Evolutionary conservation across 1,140 invertebrate species (phyloP).

Genomic region (Belonocnema kinseyi): DNA sequence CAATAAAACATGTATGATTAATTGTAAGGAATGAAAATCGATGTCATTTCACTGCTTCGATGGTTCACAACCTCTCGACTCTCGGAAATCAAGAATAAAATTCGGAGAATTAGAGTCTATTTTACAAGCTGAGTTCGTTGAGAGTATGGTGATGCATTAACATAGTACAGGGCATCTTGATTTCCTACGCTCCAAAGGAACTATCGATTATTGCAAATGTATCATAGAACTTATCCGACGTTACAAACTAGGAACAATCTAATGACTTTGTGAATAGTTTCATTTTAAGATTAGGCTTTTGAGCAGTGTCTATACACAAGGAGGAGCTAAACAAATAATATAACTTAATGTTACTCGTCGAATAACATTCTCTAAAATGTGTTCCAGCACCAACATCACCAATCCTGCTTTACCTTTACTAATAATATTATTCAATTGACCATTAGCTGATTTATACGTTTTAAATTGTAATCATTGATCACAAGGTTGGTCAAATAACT

Average conservation of each 20-base stretch:
- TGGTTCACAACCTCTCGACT: conserved; percentile 57
- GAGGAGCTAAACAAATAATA: conserved; percentile 42
- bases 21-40: conserved; percentile 46
- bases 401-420: no score
- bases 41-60: conserved; percentile 37
- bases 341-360: conserved; percentile 31
- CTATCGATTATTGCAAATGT: conserved; percentile 43
- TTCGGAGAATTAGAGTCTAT: conserved; percentile 69
- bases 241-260: conserved; percentile 73
- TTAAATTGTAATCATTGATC: no score
- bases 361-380: not conserved
- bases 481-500: no score
- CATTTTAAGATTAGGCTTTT: conserved; percentile 68
- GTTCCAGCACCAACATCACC: not conserved
- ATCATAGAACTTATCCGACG: conserved; percentile 59
- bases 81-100: conserved; percentile 48
- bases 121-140: conserved; percentile 61
- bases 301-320: conserved; percentile 66
- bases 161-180: no score
- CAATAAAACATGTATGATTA: conserved; percentile 44
- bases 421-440: no score
- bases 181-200: no score
- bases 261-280: conserved; percentile 74
- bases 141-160: conserved; percentile 28
- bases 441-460: no score